Percentiles rank a stretch among this genome's conserved stretches.
Conservation (phyloP, 2,113 vertebrate genomes). For the Myotis yumanensis region DNA sequence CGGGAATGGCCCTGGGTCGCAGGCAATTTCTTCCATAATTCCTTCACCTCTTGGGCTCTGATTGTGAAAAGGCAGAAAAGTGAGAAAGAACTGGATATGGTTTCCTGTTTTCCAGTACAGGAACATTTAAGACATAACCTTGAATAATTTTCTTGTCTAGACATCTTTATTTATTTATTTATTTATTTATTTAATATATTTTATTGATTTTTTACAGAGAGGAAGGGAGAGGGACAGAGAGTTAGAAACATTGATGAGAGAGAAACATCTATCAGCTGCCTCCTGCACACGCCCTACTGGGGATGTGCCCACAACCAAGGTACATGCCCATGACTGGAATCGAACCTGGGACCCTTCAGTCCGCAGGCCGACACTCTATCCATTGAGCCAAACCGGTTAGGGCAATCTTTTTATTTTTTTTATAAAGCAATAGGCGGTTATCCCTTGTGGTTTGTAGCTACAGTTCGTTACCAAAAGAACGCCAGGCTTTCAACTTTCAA, state of each 20-base stretch:
- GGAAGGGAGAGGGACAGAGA: too few species aligned
- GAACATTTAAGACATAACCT: not conserved
- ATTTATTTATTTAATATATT: too few species aligned
- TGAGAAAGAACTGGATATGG: not conserved
- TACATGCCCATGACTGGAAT: too few species aligned
- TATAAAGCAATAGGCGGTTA: conserved; percentile 12
- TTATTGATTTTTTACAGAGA: too few species aligned
- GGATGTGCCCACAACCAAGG: too few species aligned
- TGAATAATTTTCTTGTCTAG: conserved; percentile 38
- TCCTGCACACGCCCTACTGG: too few species aligned
- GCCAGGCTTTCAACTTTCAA: conserved; percentile 60
- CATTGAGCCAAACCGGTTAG: too few species aligned
- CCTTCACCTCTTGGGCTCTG: not conserved
- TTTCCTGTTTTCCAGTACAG: conserved; percentile 17
- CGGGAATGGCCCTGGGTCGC: not conserved
- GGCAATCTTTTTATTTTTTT: conserved; percentile 35
- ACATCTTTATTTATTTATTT: not conserved
- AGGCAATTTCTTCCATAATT: not conserved
- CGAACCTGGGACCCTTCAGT: too few species aligned
- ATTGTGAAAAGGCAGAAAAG: not conserved
- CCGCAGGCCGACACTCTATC: too few species aligned
- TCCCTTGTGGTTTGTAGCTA: conserved; percentile 21
- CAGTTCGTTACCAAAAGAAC: conserved; percentile 40
- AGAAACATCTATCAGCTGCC: too few species aligned
- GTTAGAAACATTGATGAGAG: too few species aligned